Percentiles rank a stretch among this genome's conserved stretches.
Evolutionary conservation across 2,113 vertebrate species (phyloP).

Genomic region (Tringa solitaria): DNA sequence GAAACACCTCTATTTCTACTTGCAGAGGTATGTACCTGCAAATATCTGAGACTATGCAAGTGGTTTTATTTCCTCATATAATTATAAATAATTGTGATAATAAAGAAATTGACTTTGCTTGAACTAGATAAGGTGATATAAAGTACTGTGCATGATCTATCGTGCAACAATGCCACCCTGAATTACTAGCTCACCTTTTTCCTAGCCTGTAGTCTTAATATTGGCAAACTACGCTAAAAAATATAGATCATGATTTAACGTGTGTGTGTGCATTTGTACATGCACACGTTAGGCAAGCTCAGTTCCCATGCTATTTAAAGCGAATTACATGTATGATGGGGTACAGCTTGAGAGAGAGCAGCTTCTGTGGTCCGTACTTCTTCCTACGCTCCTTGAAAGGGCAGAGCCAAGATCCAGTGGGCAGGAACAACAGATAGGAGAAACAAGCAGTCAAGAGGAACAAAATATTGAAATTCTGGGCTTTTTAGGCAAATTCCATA

Average conservation of each 20-base stretch:
- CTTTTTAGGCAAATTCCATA: not conserved
- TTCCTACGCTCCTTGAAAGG: not conserved
- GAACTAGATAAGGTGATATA: not conserved
- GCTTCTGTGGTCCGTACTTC: not conserved
- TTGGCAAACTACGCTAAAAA: not conserved
- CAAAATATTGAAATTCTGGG: not conserved
- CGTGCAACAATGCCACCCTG: not conserved
- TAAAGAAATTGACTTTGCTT: not conserved
- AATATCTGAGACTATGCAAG: not conserved
- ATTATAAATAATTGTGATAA: not conserved
- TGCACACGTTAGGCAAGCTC: not conserved
- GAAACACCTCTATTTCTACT: not conserved
- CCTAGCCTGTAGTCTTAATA: not conserved
- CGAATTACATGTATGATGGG: not conserved
- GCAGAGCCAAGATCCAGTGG: not conserved
- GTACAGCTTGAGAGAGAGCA: not conserved
- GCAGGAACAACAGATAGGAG: not conserved
- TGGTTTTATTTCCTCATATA: not conserved
- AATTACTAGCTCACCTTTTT: not conserved
- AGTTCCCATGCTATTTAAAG: not conserved
- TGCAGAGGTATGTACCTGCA: not conserved
- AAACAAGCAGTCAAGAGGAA: not conserved
- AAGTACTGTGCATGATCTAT: not conserved
- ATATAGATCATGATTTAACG: accelerated
- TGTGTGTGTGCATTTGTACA: not conserved